These are phyloP conservation scores for Anser brachyrhynchus DNA, from an alignment of 2,113 vertebrate genomes.

Conservation along the genomic window DNA sequence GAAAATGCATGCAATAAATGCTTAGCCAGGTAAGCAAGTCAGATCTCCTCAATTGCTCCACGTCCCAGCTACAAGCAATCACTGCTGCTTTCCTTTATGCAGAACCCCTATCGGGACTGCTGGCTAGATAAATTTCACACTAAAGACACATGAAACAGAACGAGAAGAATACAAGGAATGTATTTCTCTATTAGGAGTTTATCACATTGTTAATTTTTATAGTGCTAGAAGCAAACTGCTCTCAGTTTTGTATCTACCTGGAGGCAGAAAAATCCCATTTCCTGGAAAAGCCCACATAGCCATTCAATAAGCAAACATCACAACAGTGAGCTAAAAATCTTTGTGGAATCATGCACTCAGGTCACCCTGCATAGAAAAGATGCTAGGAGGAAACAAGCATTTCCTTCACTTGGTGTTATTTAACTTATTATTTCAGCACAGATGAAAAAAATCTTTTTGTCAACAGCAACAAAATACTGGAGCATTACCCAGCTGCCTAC, in stretches of 20 bases:
- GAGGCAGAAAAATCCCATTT: background rate
- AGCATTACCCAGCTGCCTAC: background rate
- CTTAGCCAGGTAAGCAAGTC: background rate
- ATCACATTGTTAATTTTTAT: background rate
- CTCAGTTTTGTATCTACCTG: background rate
- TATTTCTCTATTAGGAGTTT: background rate
- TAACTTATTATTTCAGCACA: background rate
- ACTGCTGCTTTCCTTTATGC: background rate
- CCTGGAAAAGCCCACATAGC: background rate
- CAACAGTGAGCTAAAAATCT: background rate
- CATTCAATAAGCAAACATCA: background rate
- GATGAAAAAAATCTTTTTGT: background rate
- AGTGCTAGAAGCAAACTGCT: background rate
- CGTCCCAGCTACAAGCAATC: background rate
- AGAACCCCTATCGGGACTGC: background rate
- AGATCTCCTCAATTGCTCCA: background rate
- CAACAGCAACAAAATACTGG: background rate
- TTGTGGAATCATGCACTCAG: background rate
- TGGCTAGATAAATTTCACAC: background rate
- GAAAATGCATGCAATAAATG: background rate
- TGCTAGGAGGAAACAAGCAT: background rate
- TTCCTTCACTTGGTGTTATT: background rate
- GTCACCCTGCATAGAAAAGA: background rate
- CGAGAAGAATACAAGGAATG: background rate
- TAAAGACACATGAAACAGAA: background rate